A percentile compares a stretch with the other conserved stretches of the same genome.
Conservation (phyloP, 1,140 invertebrate species). For the Drosophila teissieri region DNA sequence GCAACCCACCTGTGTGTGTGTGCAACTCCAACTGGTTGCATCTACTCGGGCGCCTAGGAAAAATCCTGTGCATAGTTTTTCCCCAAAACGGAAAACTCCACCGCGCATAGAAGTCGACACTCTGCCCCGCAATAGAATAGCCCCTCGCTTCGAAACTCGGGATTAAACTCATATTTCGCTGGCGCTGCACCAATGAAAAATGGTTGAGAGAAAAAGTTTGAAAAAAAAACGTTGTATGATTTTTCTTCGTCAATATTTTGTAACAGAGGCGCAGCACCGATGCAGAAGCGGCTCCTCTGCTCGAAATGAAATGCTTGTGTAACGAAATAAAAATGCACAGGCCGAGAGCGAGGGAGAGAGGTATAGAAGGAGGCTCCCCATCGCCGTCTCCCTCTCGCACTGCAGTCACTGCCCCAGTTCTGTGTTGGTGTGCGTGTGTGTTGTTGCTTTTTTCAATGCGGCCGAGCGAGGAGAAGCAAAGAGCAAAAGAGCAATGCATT, state of each 20-base stretch:
- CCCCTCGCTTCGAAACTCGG: not conserved
- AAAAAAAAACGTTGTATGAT: constrained; percentile 83
- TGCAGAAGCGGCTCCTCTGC: constrained; percentile 32
- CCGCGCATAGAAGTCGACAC: constrained; percentile 9
- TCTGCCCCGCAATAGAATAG: constrained; percentile 4
- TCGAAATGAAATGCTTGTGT: constrained; percentile 47
- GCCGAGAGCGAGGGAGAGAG: not conserved
- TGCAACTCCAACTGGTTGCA: constrained; percentile 53
- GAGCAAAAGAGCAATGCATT: constrained; percentile 54
- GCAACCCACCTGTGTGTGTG: constrained; percentile 42
- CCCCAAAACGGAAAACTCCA: constrained; percentile 54
- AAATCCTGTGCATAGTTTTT: constrained; percentile 72
- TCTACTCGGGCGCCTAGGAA: constrained; percentile 62
- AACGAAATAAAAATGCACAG: constrained; percentile 67
- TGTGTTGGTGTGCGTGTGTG: constrained; percentile 14
- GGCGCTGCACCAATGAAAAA: constrained; percentile 71
- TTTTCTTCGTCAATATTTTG: constrained; percentile 85
- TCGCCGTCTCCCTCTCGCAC: constrained; percentile 7
- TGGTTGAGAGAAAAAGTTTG: constrained; percentile 80
- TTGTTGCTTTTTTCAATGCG: constrained; percentile 24
- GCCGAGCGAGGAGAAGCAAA: constrained; percentile 33
- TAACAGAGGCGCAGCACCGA: constrained; percentile 78
- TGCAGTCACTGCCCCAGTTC: constrained; percentile 35
- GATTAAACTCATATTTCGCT: constrained; percentile 15
- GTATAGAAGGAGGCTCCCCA: constrained; percentile 7